Base-by-base conservation (phyloP, 2,113 vertebrate species). In the Orientallactaga bullata region DNA sequence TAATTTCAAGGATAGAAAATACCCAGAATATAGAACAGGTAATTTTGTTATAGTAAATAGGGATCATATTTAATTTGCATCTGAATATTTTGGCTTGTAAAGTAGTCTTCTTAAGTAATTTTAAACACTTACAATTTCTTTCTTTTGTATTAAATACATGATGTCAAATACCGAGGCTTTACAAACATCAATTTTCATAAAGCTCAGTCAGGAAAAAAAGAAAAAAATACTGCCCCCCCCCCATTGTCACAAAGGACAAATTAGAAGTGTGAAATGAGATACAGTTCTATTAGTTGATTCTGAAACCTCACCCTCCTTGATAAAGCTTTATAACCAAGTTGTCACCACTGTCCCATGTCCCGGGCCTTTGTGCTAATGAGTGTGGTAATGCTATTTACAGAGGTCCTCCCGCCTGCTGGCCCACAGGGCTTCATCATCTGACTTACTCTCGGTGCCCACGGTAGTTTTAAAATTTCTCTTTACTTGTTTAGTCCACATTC, bases 291-390 rank as follows among this genome's bases (percentile, higher is more conserved):
- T 7, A 24, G 88, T 42, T 84, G 69, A 74, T 76, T 71, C 60
- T 72, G 89, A 91, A 93, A 94, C 82, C 16, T 83, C 81, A 81
- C 23, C 42, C 81, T 32, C n/a, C 35, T 90, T 76, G 24, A 65
- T 63, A 63, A 90, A 91, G 77, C 82, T 85, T 77, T 69, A 72
- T 72, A 79, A 93, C 68, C 60, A 84, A 95, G 55, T 28, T 58
- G 30, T 94, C 42, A 24, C 55, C 42, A 28, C 1, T 5, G 37
- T 68, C 88, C 42, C 21, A 73, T 42, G 82, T 88, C 21, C 35
- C 9, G 20, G 92, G 58, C 76, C 66, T 89, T n/a, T 60, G 80
- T 69, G 55, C 76, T 95, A 96, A 95, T 17, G 47, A 93, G 47
- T 0, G 7, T 3, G 37, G 58, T 8, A 63, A 37, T 79, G 81